Conservation (phyloP, 2,888 invertebrate genomes). For the Eupelmus urozonus region DNA sequence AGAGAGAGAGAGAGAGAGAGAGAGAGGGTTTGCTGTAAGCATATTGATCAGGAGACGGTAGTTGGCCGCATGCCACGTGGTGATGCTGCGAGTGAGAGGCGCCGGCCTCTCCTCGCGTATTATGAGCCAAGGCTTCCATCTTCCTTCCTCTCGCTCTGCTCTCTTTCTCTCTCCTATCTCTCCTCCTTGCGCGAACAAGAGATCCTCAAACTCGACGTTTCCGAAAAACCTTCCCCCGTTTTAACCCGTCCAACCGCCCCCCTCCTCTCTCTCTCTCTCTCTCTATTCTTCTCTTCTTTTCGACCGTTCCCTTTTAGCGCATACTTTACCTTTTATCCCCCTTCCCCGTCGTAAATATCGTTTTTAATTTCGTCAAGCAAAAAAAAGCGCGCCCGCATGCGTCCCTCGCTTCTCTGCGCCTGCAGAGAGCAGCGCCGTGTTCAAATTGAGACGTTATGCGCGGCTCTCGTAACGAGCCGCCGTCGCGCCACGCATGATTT, state of each 20-base stretch:
- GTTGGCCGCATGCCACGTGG: constrained; percentile 78
- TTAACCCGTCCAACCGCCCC: constrained; percentile 56
- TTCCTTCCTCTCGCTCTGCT: constrained; percentile 67
- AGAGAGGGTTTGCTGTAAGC: constrained; percentile 72
- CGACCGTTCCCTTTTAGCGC: background rate
- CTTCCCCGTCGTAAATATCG: background rate
- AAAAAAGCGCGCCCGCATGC: too few species aligned
- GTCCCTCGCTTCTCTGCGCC: background rate
- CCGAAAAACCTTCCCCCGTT: constrained; percentile 65
- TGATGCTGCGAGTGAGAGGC: constrained; percentile 72
- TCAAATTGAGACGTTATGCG: constrained; percentile 33
- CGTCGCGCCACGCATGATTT: too few species aligned
- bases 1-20: constrained; percentile 63
- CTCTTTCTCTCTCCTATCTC: constrained; percentile 61
- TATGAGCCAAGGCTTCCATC: constrained; percentile 77
- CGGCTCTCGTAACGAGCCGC: constrained; percentile 28
- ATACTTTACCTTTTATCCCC: background rate
- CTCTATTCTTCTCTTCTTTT: background rate
- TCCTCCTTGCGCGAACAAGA: too few species aligned
- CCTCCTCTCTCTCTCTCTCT: constrained; percentile 30
- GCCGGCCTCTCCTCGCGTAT: constrained; percentile 73
- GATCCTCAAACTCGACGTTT: constrained; percentile 65
- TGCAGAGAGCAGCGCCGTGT: background rate
- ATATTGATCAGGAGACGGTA: constrained; percentile 78
- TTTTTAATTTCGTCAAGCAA: too few species aligned